Conservation (phyloP, 2,113 vertebrate species). For the Gallinago paraguaiae region DNA sequence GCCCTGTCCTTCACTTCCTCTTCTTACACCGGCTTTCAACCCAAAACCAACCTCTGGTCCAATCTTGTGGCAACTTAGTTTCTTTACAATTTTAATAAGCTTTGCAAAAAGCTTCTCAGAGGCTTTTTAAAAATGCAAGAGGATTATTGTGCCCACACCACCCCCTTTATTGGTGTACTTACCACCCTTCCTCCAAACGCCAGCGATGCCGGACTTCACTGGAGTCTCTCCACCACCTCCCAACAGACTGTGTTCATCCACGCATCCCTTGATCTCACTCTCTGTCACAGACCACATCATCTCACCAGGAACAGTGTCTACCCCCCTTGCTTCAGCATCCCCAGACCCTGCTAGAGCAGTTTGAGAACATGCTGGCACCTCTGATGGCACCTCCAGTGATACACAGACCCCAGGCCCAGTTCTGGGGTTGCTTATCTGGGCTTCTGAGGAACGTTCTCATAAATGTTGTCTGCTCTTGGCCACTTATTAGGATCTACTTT, state of each 20-base stretch:
- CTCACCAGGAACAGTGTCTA: neutral
- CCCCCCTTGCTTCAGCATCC: accelerated
- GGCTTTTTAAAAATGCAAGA: slow-evolving; percentile 19
- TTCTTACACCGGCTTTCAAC: slow-evolving; percentile 23
- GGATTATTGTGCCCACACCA: slow-evolving; percentile 31
- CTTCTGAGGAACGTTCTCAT: neutral
- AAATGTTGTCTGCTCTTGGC: neutral
- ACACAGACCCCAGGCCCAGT: neutral
- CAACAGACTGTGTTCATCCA: neutral
- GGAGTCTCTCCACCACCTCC: neutral
- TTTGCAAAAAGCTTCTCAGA: slow-evolving; percentile 54
- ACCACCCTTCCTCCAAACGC: neutral
- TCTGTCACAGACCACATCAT: neutral
- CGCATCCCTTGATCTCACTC: neutral
- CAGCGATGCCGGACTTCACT: neutral
- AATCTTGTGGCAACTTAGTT: slow-evolving; percentile 32
- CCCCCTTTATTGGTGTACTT: neutral
- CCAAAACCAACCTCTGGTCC: neutral
- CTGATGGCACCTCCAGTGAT: neutral
- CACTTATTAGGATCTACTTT: neutral
- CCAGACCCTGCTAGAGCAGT: accelerated
- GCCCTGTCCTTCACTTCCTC: slow-evolving; percentile 20
- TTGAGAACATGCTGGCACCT: neutral
- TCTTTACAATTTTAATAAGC: slow-evolving; percentile 33
- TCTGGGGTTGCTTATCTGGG: neutral